A percentile compares a stretch with the other conserved stretches of the same genome.
Conservation (phyloP, 1,140 invertebrate genomes). For the Drosophila arizonae region DNA sequence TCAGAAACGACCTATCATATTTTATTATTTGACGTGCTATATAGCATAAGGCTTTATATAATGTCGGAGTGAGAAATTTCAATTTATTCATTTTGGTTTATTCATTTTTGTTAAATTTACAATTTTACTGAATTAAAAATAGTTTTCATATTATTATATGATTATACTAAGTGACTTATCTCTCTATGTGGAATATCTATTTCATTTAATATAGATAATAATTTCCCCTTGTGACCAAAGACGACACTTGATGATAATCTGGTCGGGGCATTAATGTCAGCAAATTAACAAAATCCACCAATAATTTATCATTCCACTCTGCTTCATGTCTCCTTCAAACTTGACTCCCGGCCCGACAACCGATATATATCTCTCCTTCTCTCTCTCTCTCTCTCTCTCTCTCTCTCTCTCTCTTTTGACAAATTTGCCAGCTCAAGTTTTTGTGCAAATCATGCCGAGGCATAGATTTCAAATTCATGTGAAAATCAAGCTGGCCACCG, state of each 20-base stretch:
- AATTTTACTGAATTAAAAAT: too few species aligned
- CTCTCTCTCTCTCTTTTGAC: constrained; percentile 33
- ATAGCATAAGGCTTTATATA: too few species aligned
- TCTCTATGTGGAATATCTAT: not conserved
- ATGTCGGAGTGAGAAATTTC: too few species aligned
- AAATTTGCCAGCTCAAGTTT: constrained; percentile 73
- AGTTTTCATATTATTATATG: too few species aligned
- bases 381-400: constrained; percentile 5
- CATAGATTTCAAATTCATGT: constrained; percentile 78
- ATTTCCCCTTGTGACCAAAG: not conserved
- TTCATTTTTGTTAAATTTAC: too few species aligned
- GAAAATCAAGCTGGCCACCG: constrained; percentile 58
- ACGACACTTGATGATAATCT: constrained; percentile 59
- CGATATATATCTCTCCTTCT: not conserved
- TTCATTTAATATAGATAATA: not conserved
- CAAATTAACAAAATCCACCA: constrained; percentile 76
- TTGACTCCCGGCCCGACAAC: constrained; percentile 13
- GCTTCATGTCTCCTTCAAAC: constrained; percentile 44
- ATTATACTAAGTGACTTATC: too few species aligned
- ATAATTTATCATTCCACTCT: constrained; percentile 78
- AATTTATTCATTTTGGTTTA: too few species aligned
- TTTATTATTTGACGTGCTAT: too few species aligned
- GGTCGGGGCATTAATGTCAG: constrained; percentile 71
- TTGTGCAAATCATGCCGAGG: constrained; percentile 79
- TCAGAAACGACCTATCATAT: too few species aligned